These are phyloP conservation scores for Dinoponera quadriceps DNA, from an alignment of 1,140 invertebrate genomes.

Conservation along the genomic window DNA sequence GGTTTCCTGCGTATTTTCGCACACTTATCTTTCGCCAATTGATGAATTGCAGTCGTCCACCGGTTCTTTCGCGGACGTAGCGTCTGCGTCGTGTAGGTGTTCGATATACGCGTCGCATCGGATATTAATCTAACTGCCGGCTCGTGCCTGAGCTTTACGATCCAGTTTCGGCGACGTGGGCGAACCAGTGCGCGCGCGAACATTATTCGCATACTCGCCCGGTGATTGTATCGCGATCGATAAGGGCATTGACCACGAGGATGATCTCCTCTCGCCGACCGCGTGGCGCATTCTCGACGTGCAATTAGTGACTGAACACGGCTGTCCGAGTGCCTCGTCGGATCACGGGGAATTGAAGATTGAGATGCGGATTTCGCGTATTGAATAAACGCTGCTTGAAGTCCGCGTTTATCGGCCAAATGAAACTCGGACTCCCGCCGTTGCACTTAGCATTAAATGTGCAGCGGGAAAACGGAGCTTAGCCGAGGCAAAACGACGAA, in stretches of 20 bases:
- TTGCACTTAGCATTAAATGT: neutral
- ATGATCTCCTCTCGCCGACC: neutral
- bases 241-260: neutral
- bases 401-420: neutral
- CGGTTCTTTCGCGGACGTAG: conserved; percentile 2
- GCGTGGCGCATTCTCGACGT: neutral
- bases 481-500: neutral
- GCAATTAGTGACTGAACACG: neutral
- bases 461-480: neutral
- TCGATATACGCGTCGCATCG: conserved; percentile 25
- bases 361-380: neutral
- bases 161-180: conserved; percentile 31
- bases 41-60: conserved; percentile 22
- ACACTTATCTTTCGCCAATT: conserved; percentile 1
- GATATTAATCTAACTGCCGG: conserved; percentile 55
- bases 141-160: conserved; percentile 41
- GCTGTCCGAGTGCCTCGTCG: neutral
- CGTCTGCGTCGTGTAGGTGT: conserved; percentile 4
- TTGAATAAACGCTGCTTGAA: neutral
- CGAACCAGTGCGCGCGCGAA: conserved; percentile 9
- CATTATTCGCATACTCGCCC: conserved; percentile 31
- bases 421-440: neutral
- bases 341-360: neutral
- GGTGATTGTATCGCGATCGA: conserved; percentile 19
- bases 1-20: conserved; percentile 2